Conservation (phyloP, 2,113 vertebrate genomes). For the Bufo bufo region DNA sequence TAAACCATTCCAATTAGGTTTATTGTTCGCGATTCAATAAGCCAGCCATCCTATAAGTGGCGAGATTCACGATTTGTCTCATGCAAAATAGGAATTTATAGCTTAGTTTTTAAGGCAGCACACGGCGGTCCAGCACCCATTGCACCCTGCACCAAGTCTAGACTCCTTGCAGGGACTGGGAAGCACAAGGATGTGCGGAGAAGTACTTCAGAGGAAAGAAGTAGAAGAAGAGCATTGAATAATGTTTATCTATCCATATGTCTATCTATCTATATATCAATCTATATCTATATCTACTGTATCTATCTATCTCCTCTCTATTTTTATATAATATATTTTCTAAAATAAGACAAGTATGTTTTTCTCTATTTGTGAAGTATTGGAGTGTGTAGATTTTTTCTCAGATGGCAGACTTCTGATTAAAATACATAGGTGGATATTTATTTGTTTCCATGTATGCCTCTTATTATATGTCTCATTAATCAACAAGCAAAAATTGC, state of each 20-base stretch:
- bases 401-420: neutral
- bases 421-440: neutral
- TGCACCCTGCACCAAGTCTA: neutral
- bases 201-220: too few relatives aligned
- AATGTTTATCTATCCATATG: too few relatives aligned
- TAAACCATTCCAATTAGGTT: conserved; percentile 32
- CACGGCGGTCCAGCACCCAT: neutral
- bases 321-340: too few relatives aligned
- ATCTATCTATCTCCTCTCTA: too few relatives aligned
- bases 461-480: conserved; percentile 17
- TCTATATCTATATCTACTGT: too few relatives aligned
- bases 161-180: neutral
- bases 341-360: neutral
- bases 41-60: conserved; percentile 18
- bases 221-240: too few relatives aligned
- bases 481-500: conserved; percentile 30
- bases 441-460: neutral
- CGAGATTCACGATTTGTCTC: neutral
- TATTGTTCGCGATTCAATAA: conserved; percentile 30
- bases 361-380: neutral
- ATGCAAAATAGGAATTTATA: conserved; percentile 7
- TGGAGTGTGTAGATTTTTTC: neutral
- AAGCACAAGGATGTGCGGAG: neutral
- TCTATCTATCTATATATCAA: too few relatives aligned
- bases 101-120: neutral